Conservation (phyloP, 1,140 invertebrate species). For the Hermetia illucens region DNA sequence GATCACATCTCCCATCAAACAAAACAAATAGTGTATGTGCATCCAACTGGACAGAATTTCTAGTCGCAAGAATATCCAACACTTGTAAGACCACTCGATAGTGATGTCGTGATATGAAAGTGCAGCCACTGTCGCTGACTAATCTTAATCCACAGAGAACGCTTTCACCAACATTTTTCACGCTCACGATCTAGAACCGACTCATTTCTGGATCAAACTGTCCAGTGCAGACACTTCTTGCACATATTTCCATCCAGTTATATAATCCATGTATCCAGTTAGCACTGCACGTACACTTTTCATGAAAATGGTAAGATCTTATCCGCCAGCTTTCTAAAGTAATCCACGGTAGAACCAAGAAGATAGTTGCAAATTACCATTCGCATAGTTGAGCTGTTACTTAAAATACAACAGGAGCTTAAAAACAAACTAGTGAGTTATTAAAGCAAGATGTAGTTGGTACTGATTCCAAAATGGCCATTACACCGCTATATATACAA, state of each 20-base stretch:
- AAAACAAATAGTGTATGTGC: no score
- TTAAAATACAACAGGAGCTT: conserved; percentile 14
- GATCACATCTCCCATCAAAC: no score
- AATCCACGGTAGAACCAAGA: neutral
- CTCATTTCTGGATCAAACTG: no score
- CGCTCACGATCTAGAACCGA: no score
- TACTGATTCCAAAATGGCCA: conserved; percentile 25
- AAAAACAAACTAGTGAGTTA: conserved; percentile 20
- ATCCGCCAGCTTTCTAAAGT: neutral
- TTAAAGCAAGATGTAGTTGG: conserved; percentile 28
- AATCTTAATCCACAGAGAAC: no score
- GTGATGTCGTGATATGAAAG: no score
- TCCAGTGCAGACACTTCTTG: no score
- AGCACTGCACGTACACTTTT: neutral
- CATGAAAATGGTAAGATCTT: neutral
- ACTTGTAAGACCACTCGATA: neutral
- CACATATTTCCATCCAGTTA: neutral
- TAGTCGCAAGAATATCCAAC: neutral
- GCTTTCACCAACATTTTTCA: no score
- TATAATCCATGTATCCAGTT: neutral
- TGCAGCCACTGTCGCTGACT: no score
- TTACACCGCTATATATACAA: no score
- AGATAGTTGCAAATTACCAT: conserved; percentile 18
- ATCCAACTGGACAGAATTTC: neutral
- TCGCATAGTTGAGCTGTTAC: conserved; percentile 30